Evolutionary conservation across 2,888 invertebrate species (phyloP), one percentile per base, ranked within the genome.

Genomic region (Campoplex capitator): DNA sequence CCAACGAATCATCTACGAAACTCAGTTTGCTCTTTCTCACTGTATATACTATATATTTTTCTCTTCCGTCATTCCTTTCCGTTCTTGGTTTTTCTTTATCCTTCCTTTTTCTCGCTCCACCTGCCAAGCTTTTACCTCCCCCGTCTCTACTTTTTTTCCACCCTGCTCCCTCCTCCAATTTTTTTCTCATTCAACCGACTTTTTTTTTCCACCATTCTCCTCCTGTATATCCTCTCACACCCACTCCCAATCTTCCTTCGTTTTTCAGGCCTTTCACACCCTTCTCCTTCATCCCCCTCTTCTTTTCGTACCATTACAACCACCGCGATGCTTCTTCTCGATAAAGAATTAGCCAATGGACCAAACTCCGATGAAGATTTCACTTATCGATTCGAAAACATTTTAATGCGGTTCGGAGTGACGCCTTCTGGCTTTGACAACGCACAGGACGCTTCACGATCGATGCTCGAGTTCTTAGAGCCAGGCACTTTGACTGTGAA

Each of bases 1-100:
- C 79, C 82, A 67, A 51, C 70, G 82, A 80, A 73, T 79, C 75
- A 51, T 54, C 83, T 54, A 35, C 81, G 70, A 86, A 71, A 84
- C 81, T 74, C 83, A 28, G 78, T 75, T 62, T 78, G 23, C 76
- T 73, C 75, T 82, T 80, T 83, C 62, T 86, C 71, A 32, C 62
- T 58, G n/a, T 83, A 48, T 13, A 35, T 48, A 74, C 42, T 65
- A 32, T 62, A 58, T 54, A 56, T 54, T 32, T 70, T 65, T 83
- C 71, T 78, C 75, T 71, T 77, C 45, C 62, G 48, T 48, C 76
- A n/a, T 62, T 65, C 76, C 48, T 65, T 62, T 62, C 38, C 76
- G 65, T 51, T 35, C 32, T 8, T 42, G 78, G 38, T 58, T 45
- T 35, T 74, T 67, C 74, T 56, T 56, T 42, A 42, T 54, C 76